Evolutionary conservation across 2,797 vertebrate species (phyloP).

Genomic region (Kryptopterus vitreolus): DNA sequence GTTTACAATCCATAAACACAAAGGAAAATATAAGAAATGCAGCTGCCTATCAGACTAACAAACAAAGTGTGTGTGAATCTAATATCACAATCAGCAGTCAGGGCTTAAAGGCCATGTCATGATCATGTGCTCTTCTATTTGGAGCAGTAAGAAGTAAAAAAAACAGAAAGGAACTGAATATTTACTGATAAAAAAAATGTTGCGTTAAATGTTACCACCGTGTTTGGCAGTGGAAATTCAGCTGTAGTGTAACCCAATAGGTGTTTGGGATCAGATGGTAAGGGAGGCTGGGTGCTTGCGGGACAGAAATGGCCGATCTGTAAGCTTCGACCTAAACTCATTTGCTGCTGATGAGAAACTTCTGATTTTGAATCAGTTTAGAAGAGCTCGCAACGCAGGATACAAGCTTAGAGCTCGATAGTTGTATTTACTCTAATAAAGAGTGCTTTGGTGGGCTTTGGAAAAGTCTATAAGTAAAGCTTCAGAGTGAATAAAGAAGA

Average conservation of each 20-base stretch:
- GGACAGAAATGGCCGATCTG: constrained; percentile 59
- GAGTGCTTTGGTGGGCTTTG: background rate
- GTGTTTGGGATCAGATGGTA: constrained; percentile 69
- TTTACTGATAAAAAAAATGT: background rate
- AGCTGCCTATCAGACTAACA: background rate
- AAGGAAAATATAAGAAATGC: background rate
- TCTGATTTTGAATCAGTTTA: constrained; percentile 4
- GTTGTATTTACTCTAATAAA: background rate
- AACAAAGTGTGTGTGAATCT: background rate
- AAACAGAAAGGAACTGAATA: constrained; percentile 1
- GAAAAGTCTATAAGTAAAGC: background rate
- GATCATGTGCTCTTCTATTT: constrained; percentile 17
- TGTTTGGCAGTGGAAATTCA: constrained; percentile 22
- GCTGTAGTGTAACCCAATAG: constrained; percentile 67
- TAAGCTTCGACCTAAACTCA: constrained; percentile 59
- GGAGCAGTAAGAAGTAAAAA: background rate
- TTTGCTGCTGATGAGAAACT: constrained; percentile 56
- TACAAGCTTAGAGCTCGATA: background rate
- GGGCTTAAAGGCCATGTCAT: constrained; percentile 7
- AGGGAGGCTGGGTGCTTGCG: constrained; percentile 61
- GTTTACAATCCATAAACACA: background rate
- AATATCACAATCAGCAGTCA: background rate
- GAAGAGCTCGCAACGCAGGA: background rate
- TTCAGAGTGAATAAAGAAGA: background rate
- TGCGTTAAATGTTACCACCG: constrained; percentile 2